Evolutionary conservation across 2,113 vertebrate species (phyloP), one percentile per base, ranked within the genome.

Genomic region (Alces alces): DNA sequence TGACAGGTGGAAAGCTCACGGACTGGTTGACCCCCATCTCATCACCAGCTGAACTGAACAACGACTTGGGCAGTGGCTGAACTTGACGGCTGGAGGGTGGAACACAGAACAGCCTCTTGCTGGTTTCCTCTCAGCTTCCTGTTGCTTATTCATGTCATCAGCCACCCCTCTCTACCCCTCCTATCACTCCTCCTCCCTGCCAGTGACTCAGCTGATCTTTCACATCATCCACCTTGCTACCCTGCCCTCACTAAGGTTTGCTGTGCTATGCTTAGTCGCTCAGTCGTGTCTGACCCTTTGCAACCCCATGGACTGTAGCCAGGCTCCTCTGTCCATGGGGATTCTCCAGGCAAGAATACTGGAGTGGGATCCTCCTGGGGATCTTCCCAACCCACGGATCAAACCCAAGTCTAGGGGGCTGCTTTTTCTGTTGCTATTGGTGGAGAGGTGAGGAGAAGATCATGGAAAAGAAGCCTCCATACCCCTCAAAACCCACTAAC

Each of bases 11-110:
- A 66, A 99, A 97, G 6, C 66, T 96, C 97, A 99, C 28, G 0
- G 98, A 98, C 95, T 98, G 97, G 0, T 2, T 66, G 23, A 19
- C 93, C 91, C 99, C 98, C 99, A 99, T 99, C 39, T 83, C 33
- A 57, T 66, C 45, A 17, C 1, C 30, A 0, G 89, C 16, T 4
- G 5, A 87, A 76, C 4, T 7, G 5, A 58, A 57, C 6, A 16
- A 61, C 0, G 36, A 47, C 82, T 54, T 21, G 54, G 12, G 23
- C 5, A 50, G 47, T 7, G 64, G 76, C 36, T 50, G 79, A 84
- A 73, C 70, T 93, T 95, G 97, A 79, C 1, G 45, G 88, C 98
- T 98, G 78, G 39, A 91, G 52, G 70, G 43, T 3, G 43, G 83
- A 96, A 90, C 95, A 96, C 5, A 97, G 80, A 97, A 96, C 25